phyloP scores from a whole-genome alignment of 2,113 vertebrate species.

The Nasalis larvatus region DNA sequence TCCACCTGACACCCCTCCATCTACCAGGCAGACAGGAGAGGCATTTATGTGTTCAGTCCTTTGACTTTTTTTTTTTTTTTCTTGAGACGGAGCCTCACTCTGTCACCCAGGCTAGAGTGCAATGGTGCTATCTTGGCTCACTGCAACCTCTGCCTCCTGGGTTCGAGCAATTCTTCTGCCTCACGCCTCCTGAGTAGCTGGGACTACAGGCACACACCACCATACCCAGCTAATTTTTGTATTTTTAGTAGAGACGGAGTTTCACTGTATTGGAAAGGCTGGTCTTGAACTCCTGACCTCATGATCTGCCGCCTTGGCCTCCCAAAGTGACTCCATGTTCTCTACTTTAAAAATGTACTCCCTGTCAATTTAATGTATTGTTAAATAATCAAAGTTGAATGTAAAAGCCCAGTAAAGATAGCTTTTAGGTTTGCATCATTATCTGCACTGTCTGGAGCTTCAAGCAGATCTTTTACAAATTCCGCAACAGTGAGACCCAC shows the following conservation, averaged over 20 bases:
- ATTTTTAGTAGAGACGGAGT: too few relatives aligned
- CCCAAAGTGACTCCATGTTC: background rate
- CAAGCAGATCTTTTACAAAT: background rate
- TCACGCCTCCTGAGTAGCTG: too few relatives aligned
- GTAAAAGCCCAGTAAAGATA: background rate
- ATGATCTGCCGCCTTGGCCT: too few relatives aligned
- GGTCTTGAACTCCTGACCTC: background rate
- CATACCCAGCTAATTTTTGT: too few relatives aligned
- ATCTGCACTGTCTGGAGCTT: background rate
- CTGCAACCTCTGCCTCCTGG: too few relatives aligned
- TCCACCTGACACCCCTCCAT: background rate
- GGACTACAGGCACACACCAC: too few relatives aligned
- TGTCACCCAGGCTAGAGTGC: too few relatives aligned
- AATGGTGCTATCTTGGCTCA: too few relatives aligned
- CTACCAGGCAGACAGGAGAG: background rate
- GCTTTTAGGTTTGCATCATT: constrained; percentile 22
- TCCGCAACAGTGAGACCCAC: background rate
- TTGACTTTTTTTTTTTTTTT: too few relatives aligned
- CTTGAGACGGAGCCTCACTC: too few relatives aligned
- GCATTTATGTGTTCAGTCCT: background rate
- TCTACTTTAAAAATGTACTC: background rate
- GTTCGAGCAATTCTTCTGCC: too few relatives aligned
- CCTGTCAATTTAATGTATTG: background rate
- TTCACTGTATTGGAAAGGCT: too few relatives aligned
- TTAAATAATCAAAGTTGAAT: background rate